These are phyloP conservation scores for Rhinoptilus africanus DNA, from an alignment of 2,113 vertebrate genomes.

Conservation along the genomic window DNA sequence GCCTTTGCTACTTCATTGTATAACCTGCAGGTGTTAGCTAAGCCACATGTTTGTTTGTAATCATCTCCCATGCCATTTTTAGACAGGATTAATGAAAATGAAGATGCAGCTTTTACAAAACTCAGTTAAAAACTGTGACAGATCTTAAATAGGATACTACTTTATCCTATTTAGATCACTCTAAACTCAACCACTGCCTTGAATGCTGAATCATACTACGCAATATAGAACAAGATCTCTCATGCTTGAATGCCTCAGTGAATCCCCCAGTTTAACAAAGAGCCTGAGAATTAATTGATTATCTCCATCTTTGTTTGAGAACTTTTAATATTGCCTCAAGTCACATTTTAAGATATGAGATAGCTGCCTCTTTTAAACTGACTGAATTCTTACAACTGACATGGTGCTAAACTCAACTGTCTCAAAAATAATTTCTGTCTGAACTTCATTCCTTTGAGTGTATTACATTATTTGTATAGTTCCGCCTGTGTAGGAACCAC, in stretches of 20 bases:
- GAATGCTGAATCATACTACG: not conserved
- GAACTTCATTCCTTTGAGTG: not conserved
- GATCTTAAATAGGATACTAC: not conserved
- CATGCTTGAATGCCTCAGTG: not conserved
- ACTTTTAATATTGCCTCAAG: not conserved
- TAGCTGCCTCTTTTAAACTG: not conserved
- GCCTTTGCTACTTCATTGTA: not conserved
- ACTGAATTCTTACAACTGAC: not conserved
- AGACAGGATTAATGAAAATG: not conserved
- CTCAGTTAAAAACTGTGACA: not conserved
- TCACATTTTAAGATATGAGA: not conserved
- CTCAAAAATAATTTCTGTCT: not conserved
- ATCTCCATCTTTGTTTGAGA: not conserved
- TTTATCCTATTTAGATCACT: not conserved
- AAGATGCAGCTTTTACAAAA: not conserved
- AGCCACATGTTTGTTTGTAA: not conserved
- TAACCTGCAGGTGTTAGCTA: not conserved
- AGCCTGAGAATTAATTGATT: not conserved
- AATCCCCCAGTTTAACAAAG: not conserved
- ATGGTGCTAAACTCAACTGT: not conserved
- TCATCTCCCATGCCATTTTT: not conserved
- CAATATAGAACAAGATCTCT: not conserved
- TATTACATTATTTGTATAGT: not conserved
- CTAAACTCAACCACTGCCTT: not conserved
- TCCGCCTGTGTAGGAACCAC: not conserved